Evolutionary conservation across 2,888 invertebrate species (phyloP), one percentile per base, ranked within the genome.

Genomic region (Athalia cordata): DNA sequence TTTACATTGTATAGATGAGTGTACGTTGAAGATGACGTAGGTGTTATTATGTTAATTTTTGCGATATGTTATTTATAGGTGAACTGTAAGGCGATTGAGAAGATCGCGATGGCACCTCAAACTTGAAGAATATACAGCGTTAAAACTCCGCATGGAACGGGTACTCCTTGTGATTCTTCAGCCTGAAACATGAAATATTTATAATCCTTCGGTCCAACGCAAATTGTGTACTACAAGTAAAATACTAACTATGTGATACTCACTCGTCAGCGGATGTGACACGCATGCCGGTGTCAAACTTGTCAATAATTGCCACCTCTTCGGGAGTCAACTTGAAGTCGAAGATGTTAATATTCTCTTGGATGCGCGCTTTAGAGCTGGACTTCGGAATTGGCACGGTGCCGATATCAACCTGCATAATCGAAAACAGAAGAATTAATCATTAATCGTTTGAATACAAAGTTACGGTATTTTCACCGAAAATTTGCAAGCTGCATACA

Each of bases 351-450:
- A 93, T 91, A 88, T 95, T 95, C 86, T 93, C 91, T n/a, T 90
- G 89, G 78, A 95, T 92, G 49, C 95, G 91, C 0, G 88, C 83
- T 82, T 92, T 91, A 7, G 91, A 94, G 45, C 93, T 93, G 0
- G 94, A 93, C 86, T 95, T 95, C 0, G 95, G 94, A 79, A 95
- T 93, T 55, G 92, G 92, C 0, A 92, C 90, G 75, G 93, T 78
- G n/a, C 78, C 78, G 57, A 74, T 78, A 43, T 78, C 72, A 49
- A 78, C 13, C 78, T 78, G 62, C 43, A n/a, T 1, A 61, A 55
- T 64, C 67, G n/a, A 78, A 47, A 43, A 45, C 43, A 15, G 9
- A 64, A 62, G 45, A 11, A 64, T 64, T 43, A 43, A 64, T 43
- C 9, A 29, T 65, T 6, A 3, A 47, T 11, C 11, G 13, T 65